These are phyloP conservation scores for Sinelater perroti DNA, from an alignment of 2,888 invertebrate species.

Conservation along the genomic window DNA sequence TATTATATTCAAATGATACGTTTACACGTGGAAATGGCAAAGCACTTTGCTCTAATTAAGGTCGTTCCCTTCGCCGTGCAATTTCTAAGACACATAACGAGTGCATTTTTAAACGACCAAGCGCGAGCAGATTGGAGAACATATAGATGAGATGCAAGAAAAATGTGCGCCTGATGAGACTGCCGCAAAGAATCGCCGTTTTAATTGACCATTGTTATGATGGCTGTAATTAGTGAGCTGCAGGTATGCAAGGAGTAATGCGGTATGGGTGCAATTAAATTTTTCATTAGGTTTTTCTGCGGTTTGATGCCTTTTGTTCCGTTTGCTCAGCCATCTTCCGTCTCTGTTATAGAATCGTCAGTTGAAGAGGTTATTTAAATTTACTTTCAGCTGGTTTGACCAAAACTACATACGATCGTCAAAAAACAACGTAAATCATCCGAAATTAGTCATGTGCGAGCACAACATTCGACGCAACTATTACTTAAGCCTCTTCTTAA, in stretches of 20 bases:
- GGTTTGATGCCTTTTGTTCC: not conserved
- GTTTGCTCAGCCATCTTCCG: not conserved
- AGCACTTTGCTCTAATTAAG: constrained; percentile 19
- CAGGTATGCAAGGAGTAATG: constrained; percentile 27
- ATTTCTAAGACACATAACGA: not conserved
- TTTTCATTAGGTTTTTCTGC: constrained; percentile 21
- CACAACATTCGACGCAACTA: not conserved
- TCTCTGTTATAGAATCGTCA: not conserved
- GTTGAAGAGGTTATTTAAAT: not conserved
- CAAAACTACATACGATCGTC: constrained; percentile 10
- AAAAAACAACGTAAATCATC: constrained; percentile 18
- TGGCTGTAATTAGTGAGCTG: constrained; percentile 22
- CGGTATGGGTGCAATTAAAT: constrained; percentile 20
- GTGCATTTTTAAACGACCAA: constrained; percentile 1
- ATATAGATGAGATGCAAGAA: not conserved
- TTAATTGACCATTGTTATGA: constrained; percentile 32
- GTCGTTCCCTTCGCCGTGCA: constrained; percentile 9
- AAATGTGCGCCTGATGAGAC: not conserved
- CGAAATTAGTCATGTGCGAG: constrained; percentile 4
- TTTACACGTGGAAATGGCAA: constrained; percentile 14
- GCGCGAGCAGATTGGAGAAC: not conserved
- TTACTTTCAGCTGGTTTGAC: not conserved
- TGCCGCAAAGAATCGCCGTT: constrained; percentile 17
- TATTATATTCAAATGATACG: constrained; percentile 19
- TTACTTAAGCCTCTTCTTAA: constrained; percentile 12